Evolutionary conservation across 2,888 invertebrate genomes (phyloP).

Genomic region (Camptogramma bilineatum): DNA sequence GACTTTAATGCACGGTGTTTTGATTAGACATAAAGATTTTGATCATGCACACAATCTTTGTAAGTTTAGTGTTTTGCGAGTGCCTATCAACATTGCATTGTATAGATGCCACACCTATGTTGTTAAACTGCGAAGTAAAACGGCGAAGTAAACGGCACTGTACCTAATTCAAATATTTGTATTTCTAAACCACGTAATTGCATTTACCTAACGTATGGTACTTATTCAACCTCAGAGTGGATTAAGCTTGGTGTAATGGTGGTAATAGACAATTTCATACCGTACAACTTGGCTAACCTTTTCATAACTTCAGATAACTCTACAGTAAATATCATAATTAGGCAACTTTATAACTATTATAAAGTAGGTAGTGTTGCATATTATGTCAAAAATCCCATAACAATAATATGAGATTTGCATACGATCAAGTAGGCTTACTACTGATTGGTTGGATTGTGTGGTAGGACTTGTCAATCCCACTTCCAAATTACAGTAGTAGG

Average conservation of each 20-base stretch:
- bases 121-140: neutral
- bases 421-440: neutral
- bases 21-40: too few relatives aligned
- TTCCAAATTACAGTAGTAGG: too few relatives aligned
- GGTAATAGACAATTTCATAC: neutral
- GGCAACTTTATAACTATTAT: neutral
- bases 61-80: too few relatives aligned
- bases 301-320: neutral
- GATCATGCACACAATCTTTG: too few relatives aligned
- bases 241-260: neutral
- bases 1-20: too few relatives aligned
- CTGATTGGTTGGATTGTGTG: neutral
- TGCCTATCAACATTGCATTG: neutral
- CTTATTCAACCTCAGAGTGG: slow-evolving; percentile 26
- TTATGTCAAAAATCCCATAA: neutral
- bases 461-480: too few relatives aligned
- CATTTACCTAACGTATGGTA: slow-evolving; percentile 33
- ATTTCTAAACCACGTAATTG: slow-evolving; percentile 33
- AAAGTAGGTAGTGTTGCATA: neutral
- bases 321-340: neutral
- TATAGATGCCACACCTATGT: neutral
- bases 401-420: neutral
- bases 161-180: slow-evolving; percentile 13
- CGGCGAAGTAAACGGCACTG: slow-evolving; percentile 8
- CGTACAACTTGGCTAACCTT: neutral